Evolutionary conservation across 2,113 vertebrate genomes (phyloP).

Genomic region (Ammospiza caudacuta): DNA sequence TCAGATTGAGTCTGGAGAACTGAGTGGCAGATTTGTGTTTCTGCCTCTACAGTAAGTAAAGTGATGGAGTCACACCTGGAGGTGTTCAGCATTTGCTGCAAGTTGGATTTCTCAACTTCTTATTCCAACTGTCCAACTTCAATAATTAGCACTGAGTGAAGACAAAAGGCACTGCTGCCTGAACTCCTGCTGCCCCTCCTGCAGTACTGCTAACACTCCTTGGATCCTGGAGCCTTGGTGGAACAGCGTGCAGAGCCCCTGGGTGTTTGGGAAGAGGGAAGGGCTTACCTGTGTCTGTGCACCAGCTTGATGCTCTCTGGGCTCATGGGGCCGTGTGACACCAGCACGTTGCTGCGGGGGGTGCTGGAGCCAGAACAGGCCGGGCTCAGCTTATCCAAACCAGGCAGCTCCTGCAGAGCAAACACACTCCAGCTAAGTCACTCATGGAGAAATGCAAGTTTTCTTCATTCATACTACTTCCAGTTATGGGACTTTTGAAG

Average conservation of each 20-base stretch:
- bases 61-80: background rate
- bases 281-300: constrained; percentile 88
- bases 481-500: background rate
- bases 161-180: background rate
- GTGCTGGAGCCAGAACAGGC: constrained; percentile 85
- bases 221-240: background rate
- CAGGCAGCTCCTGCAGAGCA: constrained; percentile 85
- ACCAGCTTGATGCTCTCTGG: constrained; percentile 89
- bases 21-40: background rate
- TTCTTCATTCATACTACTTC: background rate
- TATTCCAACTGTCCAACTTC: background rate
- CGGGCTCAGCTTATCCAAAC: constrained; percentile 88
- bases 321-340: constrained; percentile 89
- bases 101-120: background rate
- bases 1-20: background rate
- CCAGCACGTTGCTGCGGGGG: constrained; percentile 83
- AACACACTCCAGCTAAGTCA: background rate
- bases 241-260: background rate
- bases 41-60: background rate
- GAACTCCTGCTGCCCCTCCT: background rate
- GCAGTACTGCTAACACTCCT: background rate
- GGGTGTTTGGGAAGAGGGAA: background rate
- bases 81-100: background rate
- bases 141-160: background rate
- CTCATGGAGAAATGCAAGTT: background rate